These are phyloP conservation scores for Vollenhovia emeryi DNA, from an alignment of 1,140 invertebrate species.

Conservation along the genomic window DNA sequence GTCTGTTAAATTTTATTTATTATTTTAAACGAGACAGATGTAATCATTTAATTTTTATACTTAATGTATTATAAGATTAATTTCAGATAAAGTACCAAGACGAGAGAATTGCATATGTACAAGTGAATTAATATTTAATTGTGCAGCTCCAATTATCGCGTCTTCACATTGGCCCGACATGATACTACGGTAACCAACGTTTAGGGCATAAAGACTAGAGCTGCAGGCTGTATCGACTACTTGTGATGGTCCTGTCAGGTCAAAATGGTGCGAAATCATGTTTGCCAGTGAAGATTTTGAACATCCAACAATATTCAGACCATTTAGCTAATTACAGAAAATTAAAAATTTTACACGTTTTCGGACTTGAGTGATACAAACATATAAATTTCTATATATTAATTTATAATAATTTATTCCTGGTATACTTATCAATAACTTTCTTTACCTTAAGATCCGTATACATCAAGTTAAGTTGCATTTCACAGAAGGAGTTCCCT, in stretches of 20 bases:
- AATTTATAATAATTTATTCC: not conserved
- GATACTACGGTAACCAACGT: not conserved
- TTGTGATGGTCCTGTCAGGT: not conserved
- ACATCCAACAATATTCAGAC: not conserved
- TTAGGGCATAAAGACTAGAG: not conserved
- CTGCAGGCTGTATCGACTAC: not conserved
- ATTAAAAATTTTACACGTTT: not conserved
- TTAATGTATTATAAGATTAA: not conserved
- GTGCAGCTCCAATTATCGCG: not conserved
- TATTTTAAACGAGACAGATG: too few species aligned
- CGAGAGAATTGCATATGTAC: not conserved
- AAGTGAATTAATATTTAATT: not conserved
- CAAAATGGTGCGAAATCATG: not conserved
- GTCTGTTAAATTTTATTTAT: too few species aligned
- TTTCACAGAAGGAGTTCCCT: not conserved
- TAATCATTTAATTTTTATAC: not conserved
- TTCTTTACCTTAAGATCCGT: not conserved
- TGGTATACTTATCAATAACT: not conserved
- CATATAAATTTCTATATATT: too few species aligned
- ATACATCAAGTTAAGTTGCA: not conserved
- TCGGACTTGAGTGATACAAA: not conserved
- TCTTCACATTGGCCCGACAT: not conserved
- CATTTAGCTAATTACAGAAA: not conserved
- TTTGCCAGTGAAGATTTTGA: not conserved
- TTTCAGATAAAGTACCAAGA: slow-evolving; percentile 2